Conservation (phyloP, 92 coral and sea anemone species). For the Nematostella vectensis region DNA sequence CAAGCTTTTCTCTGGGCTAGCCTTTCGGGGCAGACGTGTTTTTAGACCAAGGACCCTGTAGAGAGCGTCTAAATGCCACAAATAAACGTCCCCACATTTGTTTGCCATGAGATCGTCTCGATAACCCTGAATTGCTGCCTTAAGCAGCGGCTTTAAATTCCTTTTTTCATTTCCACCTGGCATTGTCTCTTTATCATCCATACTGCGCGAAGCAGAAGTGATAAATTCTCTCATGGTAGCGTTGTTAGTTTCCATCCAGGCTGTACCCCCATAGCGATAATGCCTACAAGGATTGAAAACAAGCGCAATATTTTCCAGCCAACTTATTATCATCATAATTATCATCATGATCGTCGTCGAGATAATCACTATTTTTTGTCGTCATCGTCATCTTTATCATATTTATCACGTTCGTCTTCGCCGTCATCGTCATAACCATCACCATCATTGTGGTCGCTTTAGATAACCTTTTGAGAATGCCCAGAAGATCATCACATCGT, state of each 20-base stretch:
- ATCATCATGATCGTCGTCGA: too few species aligned
- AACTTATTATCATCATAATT: too few species aligned
- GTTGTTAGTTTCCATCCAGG: conserved; percentile 54
- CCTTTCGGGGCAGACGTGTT: conserved; percentile 55
- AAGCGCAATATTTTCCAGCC: too few species aligned
- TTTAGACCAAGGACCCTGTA: conserved; percentile 49
- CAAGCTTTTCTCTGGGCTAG: conserved; percentile 6
- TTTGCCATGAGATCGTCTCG: conserved; percentile 45
- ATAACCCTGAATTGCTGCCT: conserved; percentile 39
- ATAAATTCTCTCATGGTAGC: conserved; percentile 62
- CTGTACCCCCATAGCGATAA: conserved; percentile 60
- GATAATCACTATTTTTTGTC: too few species aligned
- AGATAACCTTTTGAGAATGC: too few species aligned
- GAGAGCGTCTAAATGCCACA: conserved; percentile 68
- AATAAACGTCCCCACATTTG: conserved; percentile 53
- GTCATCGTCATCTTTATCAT: too few species aligned
- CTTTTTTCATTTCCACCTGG: conserved; percentile 7
- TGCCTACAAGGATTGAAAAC: conserved; percentile 32
- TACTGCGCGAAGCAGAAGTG: conserved; percentile 13
- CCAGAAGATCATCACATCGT: too few species aligned
- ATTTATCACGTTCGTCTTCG: too few species aligned
- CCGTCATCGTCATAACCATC: too few species aligned
- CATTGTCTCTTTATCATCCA: conserved; percentile 4
- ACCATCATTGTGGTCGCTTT: too few species aligned
- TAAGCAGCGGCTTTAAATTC: conserved; percentile 17